A percentile compares a stretch with the other conserved stretches of the same genome.
Evolutionary conservation across 2,797 vertebrate species (phyloP).

Genomic region (Chloroceryle amazona): DNA sequence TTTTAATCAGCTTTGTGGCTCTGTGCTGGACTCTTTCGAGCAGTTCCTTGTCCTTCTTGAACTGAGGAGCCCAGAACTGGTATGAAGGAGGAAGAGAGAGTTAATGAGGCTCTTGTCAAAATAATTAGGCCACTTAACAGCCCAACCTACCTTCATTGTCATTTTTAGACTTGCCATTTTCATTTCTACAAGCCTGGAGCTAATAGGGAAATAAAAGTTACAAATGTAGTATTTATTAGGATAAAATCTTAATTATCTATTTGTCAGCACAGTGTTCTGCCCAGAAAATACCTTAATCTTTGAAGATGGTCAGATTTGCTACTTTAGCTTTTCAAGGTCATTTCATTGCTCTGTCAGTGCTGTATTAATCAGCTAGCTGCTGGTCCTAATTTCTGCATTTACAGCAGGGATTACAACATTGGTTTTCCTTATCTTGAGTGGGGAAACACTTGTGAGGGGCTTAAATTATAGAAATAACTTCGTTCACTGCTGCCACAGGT

Average conservation of each 20-base stretch:
- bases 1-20: no score
- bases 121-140: neutral
- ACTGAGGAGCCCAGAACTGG: no score
- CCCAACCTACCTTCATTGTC: neutral
- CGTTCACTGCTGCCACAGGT: neutral
- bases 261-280: neutral
- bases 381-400: neutral
- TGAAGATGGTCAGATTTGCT: neutral
- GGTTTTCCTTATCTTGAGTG: neutral
- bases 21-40: no score
- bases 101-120: neutral
- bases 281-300: neutral
- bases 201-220: neutral
- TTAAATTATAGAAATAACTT: neutral
- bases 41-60: no score
- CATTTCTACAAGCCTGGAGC: neutral
- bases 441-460: neutral
- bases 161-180: neutral
- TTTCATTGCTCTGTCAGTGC: neutral
- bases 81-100: neutral
- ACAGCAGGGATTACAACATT: neutral
- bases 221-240: neutral
- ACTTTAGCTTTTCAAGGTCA: neutral
- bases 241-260: neutral
- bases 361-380: neutral